Evolutionary conservation across 1,140 invertebrate species (phyloP).

Genomic region (Antheraea mylitta): DNA sequence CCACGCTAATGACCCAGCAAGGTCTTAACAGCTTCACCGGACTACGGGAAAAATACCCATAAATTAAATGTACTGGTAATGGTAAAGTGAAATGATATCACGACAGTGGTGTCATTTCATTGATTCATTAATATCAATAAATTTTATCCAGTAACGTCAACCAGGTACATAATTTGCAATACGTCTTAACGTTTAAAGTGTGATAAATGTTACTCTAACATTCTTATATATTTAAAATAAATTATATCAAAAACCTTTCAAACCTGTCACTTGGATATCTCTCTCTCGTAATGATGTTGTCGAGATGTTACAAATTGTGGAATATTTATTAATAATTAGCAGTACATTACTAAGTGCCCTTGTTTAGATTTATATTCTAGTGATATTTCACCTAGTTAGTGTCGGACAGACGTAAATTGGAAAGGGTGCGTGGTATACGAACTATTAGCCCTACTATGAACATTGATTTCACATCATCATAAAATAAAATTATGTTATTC

Average conservation of each 20-base stretch:
- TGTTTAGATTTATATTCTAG: not conserved
- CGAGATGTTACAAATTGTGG: not conserved
- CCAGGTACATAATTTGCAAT: too few species aligned
- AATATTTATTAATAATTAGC: not conserved
- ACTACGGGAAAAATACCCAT: too few species aligned
- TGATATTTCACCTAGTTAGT: not conserved
- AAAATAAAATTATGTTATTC: too few species aligned
- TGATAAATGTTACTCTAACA: not conserved
- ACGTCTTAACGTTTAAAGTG: too few species aligned
- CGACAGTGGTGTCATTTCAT: too few species aligned
- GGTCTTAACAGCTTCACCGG: too few species aligned
- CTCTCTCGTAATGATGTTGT: not conserved
- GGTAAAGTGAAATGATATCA: too few species aligned
- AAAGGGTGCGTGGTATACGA: not conserved
- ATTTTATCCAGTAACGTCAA: too few species aligned
- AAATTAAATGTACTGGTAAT: too few species aligned
- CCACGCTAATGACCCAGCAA: too few species aligned
- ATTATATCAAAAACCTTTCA: not conserved
- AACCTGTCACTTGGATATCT: not conserved
- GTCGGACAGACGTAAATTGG: not conserved
- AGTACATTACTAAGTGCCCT: not conserved
- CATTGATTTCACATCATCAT: not conserved
- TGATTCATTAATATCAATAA: too few species aligned
- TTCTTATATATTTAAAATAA: not conserved
- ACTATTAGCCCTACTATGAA: not conserved